phyloP scores from a whole-genome alignment of 2,888 invertebrate species.

The Acrocyrtus sp. region DNA sequence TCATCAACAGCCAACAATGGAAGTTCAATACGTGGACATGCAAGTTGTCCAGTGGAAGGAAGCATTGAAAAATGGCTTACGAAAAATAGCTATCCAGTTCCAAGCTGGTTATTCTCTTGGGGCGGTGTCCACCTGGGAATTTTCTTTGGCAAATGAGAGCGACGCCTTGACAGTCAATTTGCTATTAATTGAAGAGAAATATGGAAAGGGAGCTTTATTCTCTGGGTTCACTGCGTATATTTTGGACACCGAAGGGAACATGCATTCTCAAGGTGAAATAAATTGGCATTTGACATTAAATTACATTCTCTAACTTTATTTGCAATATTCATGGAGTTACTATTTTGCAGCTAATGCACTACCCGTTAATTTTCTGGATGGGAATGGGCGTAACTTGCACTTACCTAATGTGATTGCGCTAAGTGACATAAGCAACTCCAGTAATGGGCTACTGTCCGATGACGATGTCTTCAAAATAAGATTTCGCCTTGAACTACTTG shows the following conservation, averaged over 20 bases:
- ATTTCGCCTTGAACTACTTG: conserved; percentile 36
- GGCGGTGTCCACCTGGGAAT: conserved; percentile 32
- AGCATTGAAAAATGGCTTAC: conserved; percentile 16
- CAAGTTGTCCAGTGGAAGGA: conserved; percentile 41
- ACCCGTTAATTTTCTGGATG: conserved; percentile 42
- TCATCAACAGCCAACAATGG: conserved; percentile 17
- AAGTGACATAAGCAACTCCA: conserved; percentile 31
- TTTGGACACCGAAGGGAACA: conserved; percentile 17
- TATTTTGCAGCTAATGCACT: conserved; percentile 23
- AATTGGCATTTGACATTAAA: neutral
- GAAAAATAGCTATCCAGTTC: conserved; percentile 20
- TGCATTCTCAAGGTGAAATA: conserved; percentile 29
- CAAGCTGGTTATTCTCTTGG: conserved; percentile 27
- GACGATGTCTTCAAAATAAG: conserved; percentile 26
- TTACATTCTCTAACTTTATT: too few species aligned
- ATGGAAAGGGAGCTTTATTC: conserved; percentile 28
- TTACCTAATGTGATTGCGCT: conserved; percentile 32
- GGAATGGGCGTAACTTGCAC: conserved; percentile 29
- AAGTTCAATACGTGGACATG: conserved; percentile 39
- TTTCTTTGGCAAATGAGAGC: conserved; percentile 27
- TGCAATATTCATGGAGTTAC: neutral
- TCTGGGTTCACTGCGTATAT: conserved; percentile 33
- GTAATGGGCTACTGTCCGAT: conserved; percentile 25
- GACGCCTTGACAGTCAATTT: conserved; percentile 25
- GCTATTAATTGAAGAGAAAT: conserved; percentile 25